Conservation (phyloP, 2,797 vertebrate genomes). For the Myripristis murdjan region DNA sequence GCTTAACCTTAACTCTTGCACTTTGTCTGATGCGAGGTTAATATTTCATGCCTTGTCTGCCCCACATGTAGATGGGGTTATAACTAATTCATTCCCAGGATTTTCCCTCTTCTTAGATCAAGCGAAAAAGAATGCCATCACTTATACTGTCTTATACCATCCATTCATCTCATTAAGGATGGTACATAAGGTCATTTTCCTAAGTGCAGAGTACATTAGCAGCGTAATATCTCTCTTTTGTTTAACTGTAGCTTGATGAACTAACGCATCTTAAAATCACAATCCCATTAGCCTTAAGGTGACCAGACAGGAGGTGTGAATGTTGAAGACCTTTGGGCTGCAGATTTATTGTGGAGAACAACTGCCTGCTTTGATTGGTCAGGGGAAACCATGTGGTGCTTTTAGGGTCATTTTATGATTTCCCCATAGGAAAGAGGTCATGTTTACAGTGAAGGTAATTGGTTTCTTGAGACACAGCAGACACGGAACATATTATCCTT, state of each 20-base stretch:
- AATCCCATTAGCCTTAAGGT: conserved; percentile 30
- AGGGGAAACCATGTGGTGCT: conserved; percentile 54
- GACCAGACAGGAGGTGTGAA: conserved; percentile 12
- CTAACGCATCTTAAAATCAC: conserved; percentile 31
- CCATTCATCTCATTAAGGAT: conserved; percentile 42
- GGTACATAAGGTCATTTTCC: conserved; percentile 17
- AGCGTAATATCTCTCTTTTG: conserved; percentile 33
- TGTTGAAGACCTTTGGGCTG: conserved; percentile 36
- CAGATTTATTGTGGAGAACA: conserved; percentile 36
- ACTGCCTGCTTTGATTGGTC: conserved; percentile 53
- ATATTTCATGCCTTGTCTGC: conserved; percentile 84
- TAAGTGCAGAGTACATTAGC: conserved; percentile 31
- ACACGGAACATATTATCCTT: conserved; percentile 35
- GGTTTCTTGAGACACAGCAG: conserved; percentile 53
- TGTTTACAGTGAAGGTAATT: conserved; percentile 74
- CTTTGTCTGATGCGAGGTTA: conserved; percentile 72
- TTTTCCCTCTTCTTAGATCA: conserved; percentile 64
- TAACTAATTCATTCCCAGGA: conserved; percentile 83
- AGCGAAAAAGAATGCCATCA: conserved; percentile 54
- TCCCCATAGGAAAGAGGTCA: conserved; percentile 67
- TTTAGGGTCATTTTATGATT: conserved; percentile 69
- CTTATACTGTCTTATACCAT: conserved; percentile 44
- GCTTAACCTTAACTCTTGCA: conserved; percentile 67
- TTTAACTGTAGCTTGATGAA: conserved; percentile 47
- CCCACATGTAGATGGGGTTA: conserved; percentile 81